Percentiles rank a stretch among this genome's conserved stretches.
phyloP scores from a whole-genome alignment of 2,113 vertebrate genomes.

The Toxotes chatareus region DNA sequence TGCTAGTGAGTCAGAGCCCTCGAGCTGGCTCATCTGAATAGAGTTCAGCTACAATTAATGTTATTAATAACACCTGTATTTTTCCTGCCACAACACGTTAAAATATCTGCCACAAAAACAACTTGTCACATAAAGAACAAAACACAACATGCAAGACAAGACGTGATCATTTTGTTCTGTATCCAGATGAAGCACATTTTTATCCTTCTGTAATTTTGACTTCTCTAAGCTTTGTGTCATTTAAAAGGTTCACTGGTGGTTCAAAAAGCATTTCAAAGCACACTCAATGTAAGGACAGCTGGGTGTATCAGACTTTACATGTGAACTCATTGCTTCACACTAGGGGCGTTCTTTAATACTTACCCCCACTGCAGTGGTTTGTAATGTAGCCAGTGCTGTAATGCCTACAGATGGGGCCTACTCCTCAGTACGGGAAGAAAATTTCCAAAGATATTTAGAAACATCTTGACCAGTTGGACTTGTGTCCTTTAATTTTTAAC shows the following conservation, averaged over 20 bases:
- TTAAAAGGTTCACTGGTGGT: not conserved
- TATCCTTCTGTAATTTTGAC: not conserved
- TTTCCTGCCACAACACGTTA: not conserved
- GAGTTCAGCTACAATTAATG: not conserved
- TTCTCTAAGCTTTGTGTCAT: not conserved
- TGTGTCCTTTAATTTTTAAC: not conserved
- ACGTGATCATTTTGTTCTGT: not conserved
- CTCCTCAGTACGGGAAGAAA: not conserved
- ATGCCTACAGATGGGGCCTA: not conserved
- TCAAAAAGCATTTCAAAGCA: not conserved
- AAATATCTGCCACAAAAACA: not conserved
- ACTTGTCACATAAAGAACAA: not conserved
- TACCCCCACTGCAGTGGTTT: not conserved
- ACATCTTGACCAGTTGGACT: not conserved
- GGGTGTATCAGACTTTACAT: not conserved
- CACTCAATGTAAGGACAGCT: not conserved
- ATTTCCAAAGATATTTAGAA: not conserved
- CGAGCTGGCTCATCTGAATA: not conserved
- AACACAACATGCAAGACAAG: not conserved
- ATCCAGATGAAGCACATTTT: not conserved
- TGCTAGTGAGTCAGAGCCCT: not conserved
- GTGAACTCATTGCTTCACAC: constrained; percentile 14
- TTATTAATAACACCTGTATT: constrained; percentile 4
- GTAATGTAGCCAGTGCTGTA: not conserved
- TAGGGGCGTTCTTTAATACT: not conserved